Percentiles rank a stretch among this genome's conserved stretches.
Evolutionary conservation across 2,113 vertebrate species (phyloP).

Genomic region (Desmodus rotundus): DNA sequence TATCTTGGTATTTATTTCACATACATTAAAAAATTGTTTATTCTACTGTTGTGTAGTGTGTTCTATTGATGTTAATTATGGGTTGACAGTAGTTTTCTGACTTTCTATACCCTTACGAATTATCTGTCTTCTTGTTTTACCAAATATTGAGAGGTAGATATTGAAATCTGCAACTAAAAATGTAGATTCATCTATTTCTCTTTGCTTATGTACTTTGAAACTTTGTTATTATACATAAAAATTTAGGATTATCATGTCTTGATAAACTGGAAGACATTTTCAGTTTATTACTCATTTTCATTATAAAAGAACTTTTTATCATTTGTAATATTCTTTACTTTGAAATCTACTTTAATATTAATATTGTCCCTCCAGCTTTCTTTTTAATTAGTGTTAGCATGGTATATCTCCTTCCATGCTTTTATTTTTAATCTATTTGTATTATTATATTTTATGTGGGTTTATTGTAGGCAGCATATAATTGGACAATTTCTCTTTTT

Average conservation of each 20-base stretch:
- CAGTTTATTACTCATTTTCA: neutral
- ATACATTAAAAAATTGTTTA: neutral
- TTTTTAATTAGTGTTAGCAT: neutral
- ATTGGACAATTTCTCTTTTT: neutral
- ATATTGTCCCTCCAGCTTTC: neutral
- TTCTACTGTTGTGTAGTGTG: neutral
- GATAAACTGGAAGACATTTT: neutral
- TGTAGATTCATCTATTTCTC: neutral
- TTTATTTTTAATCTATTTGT: neutral
- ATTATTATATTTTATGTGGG: neutral
- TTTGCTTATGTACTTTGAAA: neutral
- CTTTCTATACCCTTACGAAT: neutral
- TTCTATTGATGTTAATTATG: neutral
- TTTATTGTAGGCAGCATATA: neutral
- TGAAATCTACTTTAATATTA: neutral
- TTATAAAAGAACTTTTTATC: neutral
- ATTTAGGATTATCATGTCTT: neutral
- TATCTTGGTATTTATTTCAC: neutral
- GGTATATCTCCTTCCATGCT: neutral
- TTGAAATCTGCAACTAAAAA: neutral
- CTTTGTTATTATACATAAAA: neutral
- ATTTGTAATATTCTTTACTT: neutral
- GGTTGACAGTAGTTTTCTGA: neutral
- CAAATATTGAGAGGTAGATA: neutral
- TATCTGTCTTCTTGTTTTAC: neutral